Evolutionary conservation across 2,888 invertebrate species (phyloP).

Genomic region (Heliconius erato): DNA sequence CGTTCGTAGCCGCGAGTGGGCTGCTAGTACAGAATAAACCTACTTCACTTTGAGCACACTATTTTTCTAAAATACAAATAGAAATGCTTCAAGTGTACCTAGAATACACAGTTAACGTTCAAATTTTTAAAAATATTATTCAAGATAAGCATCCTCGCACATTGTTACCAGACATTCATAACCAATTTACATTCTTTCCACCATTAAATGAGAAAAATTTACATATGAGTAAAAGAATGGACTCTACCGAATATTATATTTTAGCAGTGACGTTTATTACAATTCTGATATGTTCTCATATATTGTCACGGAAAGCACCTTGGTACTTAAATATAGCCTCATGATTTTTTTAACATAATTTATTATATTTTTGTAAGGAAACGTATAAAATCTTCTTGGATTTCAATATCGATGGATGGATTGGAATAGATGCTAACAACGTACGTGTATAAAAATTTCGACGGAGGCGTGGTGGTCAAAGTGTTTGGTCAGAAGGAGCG

Average conservation of each 20-base stretch:
- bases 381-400: no score
- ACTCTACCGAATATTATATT: constrained; percentile 62
- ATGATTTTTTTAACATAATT: background rate
- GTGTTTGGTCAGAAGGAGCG: no score
- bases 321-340: constrained; percentile 16
- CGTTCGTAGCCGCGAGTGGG: no score
- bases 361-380: background rate
- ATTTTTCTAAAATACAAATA: constrained; percentile 8
- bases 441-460: no score
- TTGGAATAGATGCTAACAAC: no score
- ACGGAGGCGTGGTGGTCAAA: no score
- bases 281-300: constrained; percentile 30
- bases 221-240: constrained; percentile 31
- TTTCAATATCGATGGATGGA: no score
- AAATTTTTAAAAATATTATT: constrained; percentile 25
- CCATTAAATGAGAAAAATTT: constrained; percentile 32
- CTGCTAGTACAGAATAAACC: background rate
- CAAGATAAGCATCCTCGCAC: background rate
- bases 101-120: background rate
- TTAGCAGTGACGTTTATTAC: constrained; percentile 69
- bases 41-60: constrained; percentile 4
- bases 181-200: constrained; percentile 15
- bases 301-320: constrained; percentile 27
- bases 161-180: constrained; percentile 19
- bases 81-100: background rate